Evolutionary conservation across 2,888 invertebrate genomes (phyloP).

Genomic region (Nomada ruficornis): DNA sequence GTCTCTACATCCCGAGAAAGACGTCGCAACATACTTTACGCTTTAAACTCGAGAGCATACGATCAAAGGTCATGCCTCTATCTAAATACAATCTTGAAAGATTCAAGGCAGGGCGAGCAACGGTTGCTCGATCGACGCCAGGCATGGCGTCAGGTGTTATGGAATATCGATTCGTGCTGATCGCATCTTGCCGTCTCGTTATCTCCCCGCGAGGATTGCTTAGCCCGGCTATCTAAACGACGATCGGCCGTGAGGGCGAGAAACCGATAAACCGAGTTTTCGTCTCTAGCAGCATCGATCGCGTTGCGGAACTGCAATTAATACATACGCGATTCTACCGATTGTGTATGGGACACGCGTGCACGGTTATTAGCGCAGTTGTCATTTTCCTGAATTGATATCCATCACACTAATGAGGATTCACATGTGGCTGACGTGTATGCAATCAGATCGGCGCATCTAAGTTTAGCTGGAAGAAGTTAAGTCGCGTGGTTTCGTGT

Average conservation of each 20-base stretch:
- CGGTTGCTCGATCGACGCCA: constrained; percentile 2
- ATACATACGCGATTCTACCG: constrained; percentile 45
- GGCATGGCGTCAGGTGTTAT: constrained; percentile 22
- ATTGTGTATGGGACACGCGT: constrained; percentile 10
- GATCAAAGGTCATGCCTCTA: not conserved
- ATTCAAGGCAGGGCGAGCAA: constrained; percentile 12
- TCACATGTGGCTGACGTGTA: not conserved
- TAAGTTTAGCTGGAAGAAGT: constrained; percentile 24
- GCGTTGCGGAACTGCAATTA: constrained; percentile 53
- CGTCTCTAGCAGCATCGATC: constrained; percentile 33
- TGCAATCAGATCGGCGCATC: constrained; percentile 19
- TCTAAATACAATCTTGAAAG: constrained; percentile 39
- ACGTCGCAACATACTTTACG: no score
- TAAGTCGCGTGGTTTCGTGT: not conserved
- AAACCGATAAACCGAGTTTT: constrained; percentile 35
- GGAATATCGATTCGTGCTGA: constrained; percentile 50
- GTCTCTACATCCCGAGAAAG: not conserved
- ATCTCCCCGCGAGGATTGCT: constrained; percentile 28
- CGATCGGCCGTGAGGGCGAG: constrained; percentile 29
- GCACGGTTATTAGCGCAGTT: constrained; percentile 25
- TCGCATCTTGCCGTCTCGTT: constrained; percentile 35
- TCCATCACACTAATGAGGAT: constrained; percentile 28
- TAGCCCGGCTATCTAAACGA: constrained; percentile 43
- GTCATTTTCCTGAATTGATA: constrained; percentile 29
- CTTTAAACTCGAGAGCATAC: not conserved